Conservation (phyloP, 2,888 invertebrate species). For the Odontocerum albicorne region DNA sequence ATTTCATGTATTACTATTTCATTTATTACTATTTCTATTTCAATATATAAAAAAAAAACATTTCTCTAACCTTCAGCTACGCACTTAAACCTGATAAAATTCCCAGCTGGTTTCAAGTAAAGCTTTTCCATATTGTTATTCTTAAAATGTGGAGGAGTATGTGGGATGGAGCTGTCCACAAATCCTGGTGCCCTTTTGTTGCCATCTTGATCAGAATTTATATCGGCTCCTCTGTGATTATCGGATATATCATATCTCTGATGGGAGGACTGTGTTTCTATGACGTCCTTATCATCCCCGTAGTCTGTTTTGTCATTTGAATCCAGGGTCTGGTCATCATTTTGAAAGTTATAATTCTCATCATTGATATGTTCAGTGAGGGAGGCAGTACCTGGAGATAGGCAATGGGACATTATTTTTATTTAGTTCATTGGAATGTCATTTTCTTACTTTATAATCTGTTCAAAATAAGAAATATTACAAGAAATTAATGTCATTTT, state of each 20-base stretch:
- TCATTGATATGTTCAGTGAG: constrained; percentile 49
- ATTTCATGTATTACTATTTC: too few relatives aligned
- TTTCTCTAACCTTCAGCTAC: constrained; percentile 58
- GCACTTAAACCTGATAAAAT: constrained; percentile 72
- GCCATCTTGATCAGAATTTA: constrained; percentile 15
- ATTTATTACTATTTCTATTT: too few relatives aligned
- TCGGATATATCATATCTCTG: constrained; percentile 26
- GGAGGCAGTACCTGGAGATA: constrained; percentile 33
- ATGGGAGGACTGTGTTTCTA: constrained; percentile 31
- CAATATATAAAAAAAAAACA: background rate
- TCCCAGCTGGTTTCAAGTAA: constrained; percentile 77
- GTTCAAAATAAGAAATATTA: too few relatives aligned
- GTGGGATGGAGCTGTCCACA: constrained; percentile 18
- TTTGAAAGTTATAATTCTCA: constrained; percentile 41
- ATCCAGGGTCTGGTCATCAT: constrained; percentile 43
- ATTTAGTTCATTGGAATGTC: too few relatives aligned
- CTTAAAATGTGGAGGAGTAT: constrained; percentile 46
- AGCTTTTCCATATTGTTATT: constrained; percentile 49
- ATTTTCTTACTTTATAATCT: too few relatives aligned
- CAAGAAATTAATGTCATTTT: too few relatives aligned
- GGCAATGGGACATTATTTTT: too few relatives aligned
- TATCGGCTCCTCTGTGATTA: constrained; percentile 21
- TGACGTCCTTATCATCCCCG: constrained; percentile 30
- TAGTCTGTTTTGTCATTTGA: constrained; percentile 28
- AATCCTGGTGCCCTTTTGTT: constrained; percentile 23